Base-by-base conservation (phyloP, 37 sponge, comb jelly and placozoan species). In the Diacarnus erythraeanus region DNA sequence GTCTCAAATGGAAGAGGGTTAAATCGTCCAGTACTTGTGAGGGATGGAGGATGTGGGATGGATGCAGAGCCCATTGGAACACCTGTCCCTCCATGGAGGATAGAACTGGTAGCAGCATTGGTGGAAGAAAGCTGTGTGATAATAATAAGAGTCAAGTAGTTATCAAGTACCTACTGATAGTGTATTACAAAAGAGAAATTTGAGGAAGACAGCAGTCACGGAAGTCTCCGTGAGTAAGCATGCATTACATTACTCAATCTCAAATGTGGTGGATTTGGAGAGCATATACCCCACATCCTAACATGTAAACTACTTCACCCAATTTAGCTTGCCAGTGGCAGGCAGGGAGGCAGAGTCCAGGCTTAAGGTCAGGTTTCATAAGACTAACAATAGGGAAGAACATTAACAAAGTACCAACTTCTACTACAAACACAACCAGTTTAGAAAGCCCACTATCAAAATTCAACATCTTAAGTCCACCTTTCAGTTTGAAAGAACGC, bases 1-100 rank as follows among this genome's bases (percentile, higher is more conserved):
- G 84, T 76, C 57, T 83, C 90, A 71, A 90, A 90, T 22, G 92
- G 87, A 2, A 86, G 83, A 57, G 76, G 30, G 77, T 74, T 69
- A 54, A 79, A 57, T 33, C 56, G 71, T 21, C 44, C 59, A 15
- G 41, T 42, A 12, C 65, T 51, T 17, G 74, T 47, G 3, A 74
- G 33, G 43, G 79, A 57, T 56, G 86, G 59, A 47, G 87, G 77
- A 37, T 78, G 83, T 22, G 59, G 83, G 36, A 88, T 74, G 1
- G 79, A 67, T 0, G 73, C 26, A 8, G 43, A 56, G 57, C 44
- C 64, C 2, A 38, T n/a, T 4, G 59, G 70, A 22, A 69, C 3
- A 35, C 56, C 40, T 9, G 2, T 80, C 0, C 61, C 70, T 20
- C 58, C 81, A 2, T 42, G 76, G 2, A 37, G 9, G 30, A 58